Base-by-base conservation (phyloP, 2,888 invertebrate genomes). In the Operophtera brumata region DNA sequence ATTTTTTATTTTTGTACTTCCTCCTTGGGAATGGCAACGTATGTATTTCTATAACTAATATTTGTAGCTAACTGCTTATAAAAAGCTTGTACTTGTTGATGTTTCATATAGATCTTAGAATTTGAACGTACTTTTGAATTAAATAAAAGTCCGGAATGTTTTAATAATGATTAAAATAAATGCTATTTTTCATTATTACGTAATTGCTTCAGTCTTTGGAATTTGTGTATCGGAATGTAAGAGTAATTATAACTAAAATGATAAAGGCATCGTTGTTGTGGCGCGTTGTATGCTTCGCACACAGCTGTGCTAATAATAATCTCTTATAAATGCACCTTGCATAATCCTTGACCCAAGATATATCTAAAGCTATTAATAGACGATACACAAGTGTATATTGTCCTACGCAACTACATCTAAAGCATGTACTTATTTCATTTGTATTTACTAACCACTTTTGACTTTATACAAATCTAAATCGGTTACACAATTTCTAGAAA, bases 201-300 rank as follows among this genome's bases (percentile, higher is more conserved):
- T 62, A 64, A 65, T 55, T 54, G 52, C 63, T 66, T 75, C 75
- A 76, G 75, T 76, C 75, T 76, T 76, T 75, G 75, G 71, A 69
- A 73, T 73, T 75, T 76, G 67, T 71, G 70, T 70, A 66, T 64
- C 68, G 75, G 69, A 71, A 70, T 71, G 70, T 68, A 50, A 50
- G 45, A 48, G 49, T 43, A 40, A 41, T 41, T 14, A 25, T 51
- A 42, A 46, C 26, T 40, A 37, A 39, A 49, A 50, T 44, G 45
- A 52, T 25, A 46, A 25, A 57, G 32, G 55, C 12, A 28, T 43
- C 35, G 34, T 54, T 20, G 46, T 28, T 9, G 54, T 39, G 12
- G 26, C 49, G 50, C 59, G 47, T 51, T 26, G 50, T 47, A 37
- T 49, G 39, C 48, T 50, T 39, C 37, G 52, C 57, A 58, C 50